Conservation (phyloP, 2,888 invertebrate species). For the Ormyrus labotus region DNA sequence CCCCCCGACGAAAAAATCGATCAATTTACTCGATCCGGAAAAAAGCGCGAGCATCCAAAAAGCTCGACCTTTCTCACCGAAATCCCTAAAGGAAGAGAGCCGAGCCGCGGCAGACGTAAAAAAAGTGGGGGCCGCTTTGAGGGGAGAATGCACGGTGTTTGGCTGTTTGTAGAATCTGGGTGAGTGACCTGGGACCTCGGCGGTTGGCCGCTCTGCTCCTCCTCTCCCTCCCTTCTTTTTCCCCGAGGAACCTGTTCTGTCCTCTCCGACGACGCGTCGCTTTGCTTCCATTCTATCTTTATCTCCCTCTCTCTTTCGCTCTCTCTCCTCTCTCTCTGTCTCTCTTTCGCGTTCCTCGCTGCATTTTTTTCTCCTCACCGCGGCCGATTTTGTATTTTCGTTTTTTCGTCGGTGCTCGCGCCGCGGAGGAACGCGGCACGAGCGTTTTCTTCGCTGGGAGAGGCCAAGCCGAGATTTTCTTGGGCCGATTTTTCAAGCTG, state of each 20-base stretch:
- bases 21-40: too few relatives aligned
- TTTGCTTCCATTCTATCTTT: slow-evolving; percentile 38
- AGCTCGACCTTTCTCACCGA: slow-evolving; percentile 10
- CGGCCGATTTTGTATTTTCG: slow-evolving; percentile 37
- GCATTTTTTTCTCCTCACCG: too few relatives aligned
- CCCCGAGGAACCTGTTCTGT: slow-evolving; percentile 50
- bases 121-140: slow-evolving; percentile 31
- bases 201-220: slow-evolving; percentile 64
- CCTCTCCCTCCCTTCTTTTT: slow-evolving; percentile 56
- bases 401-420: slow-evolving; percentile 5
- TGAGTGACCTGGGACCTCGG: slow-evolving; percentile 71
- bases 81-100: slow-evolving; percentile 20
- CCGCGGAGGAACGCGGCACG: too few relatives aligned
- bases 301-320: slow-evolving; percentile 22
- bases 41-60: too few relatives aligned
- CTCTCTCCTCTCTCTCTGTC: slow-evolving; percentile 47
- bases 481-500: too few relatives aligned
- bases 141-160: slow-evolving; percentile 62
- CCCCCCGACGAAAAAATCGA: too few relatives aligned
- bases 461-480: too few relatives aligned
- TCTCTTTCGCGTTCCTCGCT: slow-evolving; percentile 5
- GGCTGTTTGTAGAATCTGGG: slow-evolving; percentile 73
- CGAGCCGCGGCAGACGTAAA: slow-evolving; percentile 32
- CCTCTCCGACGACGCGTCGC: slow-evolving; percentile 12
- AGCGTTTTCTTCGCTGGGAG: too few relatives aligned